These are phyloP conservation scores for Jacana jacana DNA, from an alignment of 2,113 vertebrate species.

Conservation along the genomic window DNA sequence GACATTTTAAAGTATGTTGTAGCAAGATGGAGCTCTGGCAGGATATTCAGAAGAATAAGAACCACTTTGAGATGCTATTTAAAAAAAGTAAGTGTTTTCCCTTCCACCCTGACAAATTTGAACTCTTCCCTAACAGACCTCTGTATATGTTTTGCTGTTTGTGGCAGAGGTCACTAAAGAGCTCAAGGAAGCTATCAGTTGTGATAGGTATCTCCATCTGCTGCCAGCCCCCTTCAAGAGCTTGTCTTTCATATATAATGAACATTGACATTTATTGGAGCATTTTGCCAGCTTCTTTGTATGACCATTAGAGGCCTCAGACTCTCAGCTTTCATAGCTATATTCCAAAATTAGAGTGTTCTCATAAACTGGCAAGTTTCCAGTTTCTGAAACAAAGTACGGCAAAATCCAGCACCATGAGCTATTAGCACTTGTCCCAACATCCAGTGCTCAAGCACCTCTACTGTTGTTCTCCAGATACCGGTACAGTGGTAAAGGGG, in stretches of 20 bases:
- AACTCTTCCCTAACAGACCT: not conserved
- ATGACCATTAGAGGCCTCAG: conserved; percentile 32
- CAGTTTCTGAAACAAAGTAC: conserved; percentile 10
- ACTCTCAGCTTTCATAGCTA: conserved; percentile 17
- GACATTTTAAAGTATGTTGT: not conserved
- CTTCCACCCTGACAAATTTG: not conserved
- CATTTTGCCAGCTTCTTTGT: conserved; percentile 7
- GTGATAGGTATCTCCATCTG: not conserved
- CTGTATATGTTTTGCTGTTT: not conserved
- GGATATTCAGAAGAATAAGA: not conserved
- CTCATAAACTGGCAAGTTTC: not conserved
- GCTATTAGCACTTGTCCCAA: not conserved
- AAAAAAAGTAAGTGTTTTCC: not conserved
- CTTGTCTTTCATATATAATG: not conserved
- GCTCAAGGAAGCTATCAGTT: not conserved
- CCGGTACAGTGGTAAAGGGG: not conserved
- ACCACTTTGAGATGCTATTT: not conserved
- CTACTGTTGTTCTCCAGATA: not conserved
- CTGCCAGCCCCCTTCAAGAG: not conserved
- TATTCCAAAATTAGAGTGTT: conserved; percentile 29
- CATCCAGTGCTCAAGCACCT: not conserved
- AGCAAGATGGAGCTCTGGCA: not conserved
- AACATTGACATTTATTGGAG: not conserved
- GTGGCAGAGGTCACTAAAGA: not conserved
- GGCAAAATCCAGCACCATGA: not conserved